Percentiles rank a stretch among this genome's conserved stretches.
These are phyloP conservation scores for Lepidochrysops patricia DNA, from an alignment of 2,888 invertebrate species.

Conservation along the genomic window DNA sequence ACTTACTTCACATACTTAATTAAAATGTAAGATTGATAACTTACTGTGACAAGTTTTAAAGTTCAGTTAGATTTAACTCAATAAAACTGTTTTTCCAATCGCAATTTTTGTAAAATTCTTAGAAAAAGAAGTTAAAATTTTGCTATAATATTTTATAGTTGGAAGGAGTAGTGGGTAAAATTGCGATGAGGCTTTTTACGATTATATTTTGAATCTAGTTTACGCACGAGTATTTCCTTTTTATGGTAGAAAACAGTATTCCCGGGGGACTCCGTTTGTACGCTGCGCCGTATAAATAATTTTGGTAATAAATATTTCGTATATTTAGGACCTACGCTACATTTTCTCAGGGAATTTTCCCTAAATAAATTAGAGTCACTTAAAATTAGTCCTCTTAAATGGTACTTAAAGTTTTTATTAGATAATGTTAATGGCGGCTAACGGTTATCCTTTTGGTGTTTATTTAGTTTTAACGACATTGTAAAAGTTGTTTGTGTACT, in stretches of 20 bases:
- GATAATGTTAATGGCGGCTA: background rate
- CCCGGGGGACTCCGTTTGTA: no score
- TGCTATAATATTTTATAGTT: no score
- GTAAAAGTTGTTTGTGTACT: background rate
- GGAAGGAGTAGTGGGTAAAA: no score
- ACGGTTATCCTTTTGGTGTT: background rate
- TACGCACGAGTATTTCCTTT: no score
- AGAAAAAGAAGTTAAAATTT: no score
- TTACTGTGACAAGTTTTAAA: background rate
- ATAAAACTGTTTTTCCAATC: background rate
- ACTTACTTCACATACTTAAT: background rate
- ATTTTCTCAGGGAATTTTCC: background rate
- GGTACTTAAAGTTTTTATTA: background rate
- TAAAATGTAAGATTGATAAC: background rate
- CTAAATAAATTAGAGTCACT: background rate
- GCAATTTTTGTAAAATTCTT: no score
- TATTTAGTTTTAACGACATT: conserved; percentile 5
- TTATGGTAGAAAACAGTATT: no score
- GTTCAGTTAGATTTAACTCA: background rate
- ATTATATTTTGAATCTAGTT: no score
- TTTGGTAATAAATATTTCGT: no score
- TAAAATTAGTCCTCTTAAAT: background rate
- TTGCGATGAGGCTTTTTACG: no score
- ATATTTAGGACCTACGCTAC: no score
- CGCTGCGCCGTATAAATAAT: no score